Evolutionary conservation across 2,797 vertebrate genomes (phyloP), one percentile per base, ranked within the genome.

Genomic region (Ptychadena robeensis): DNA sequence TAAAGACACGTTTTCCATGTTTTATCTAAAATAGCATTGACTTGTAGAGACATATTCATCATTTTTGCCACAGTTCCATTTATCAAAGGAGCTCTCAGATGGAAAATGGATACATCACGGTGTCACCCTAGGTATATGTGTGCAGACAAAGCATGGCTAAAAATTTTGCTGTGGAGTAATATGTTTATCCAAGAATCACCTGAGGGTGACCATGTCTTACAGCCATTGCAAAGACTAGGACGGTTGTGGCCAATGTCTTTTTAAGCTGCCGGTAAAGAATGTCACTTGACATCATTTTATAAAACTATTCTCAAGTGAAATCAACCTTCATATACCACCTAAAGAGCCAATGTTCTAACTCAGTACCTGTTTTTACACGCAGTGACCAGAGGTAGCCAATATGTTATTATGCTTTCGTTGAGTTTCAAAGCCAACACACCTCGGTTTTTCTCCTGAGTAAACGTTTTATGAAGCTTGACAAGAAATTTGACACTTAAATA

Each of bases 41-140:
- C 40, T 14, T 66, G 38, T 48, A 35, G 38, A 73, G 59, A 81
- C 32, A 35, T 40, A 73, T 65, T 81, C 14, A 73, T 81, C 79
- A 81, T 81, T 73, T 81, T 64, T 71, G 68, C 67, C 68, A 71
- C 30, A 48, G 14, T 65, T 73, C 70, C 3, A 65, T 73, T 81
- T 73, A 70, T 81, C 79, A 81, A 81, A 66, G n/a, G 64, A 66
- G 59, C 79, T 72, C 44, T 81, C 66, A 81, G 30, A 73, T 81
- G 79, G 57, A 48, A 73, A 73, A 81, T 73, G 37, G 27, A 73
- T 73, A 73, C 61, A 73, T 73, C 69, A 81, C 37, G 15, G 12
- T 81, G 69, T 81, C 79, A 81, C 40, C 38, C 57, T 64, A 4
- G 69, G 79, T 35, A 25, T 66, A 66, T 73, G 31, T 73, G 61